Base-by-base conservation (phyloP, 1,140 invertebrate species). In the Lepidurus apus region DNA sequence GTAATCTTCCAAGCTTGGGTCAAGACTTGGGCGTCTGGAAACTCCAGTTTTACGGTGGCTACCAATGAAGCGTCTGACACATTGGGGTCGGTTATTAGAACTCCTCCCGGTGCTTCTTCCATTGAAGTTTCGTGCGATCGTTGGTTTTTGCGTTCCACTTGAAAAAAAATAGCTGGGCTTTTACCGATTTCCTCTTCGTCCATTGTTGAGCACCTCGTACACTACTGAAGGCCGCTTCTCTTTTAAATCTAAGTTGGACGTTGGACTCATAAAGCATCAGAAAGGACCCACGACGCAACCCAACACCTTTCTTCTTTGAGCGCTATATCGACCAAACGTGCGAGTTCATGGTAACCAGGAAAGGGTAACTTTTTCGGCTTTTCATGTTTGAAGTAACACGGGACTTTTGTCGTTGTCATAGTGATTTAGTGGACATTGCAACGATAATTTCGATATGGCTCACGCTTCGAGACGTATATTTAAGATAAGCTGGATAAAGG, bases 1-100 rank as follows among this genome's bases (percentile, higher is more conserved):
- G 53, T 65, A 21, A 65, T 65, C 13, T 65, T 65, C 53, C 53
- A 65, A 65, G 53, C 53, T 65, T 65, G 53, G 53, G 53, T 65
- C 21, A 65, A 65, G 53, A 65, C 53, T 17, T 65, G 53, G 53
- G n/a, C 53, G 53, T 65, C 53, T 65, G 53, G 53, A 65, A 65
- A 65, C 53, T 65, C 53, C 5, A 65, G 13, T 65, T 65, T 65
- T 65, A 65, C 53, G 6, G 53, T 65, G 13, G 53, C 53, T 17
- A 65, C 53, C 53, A 65, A 7, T 65, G 53, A 65, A 65, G 53
- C 53, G 53, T 21, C n/a, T 21, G 53, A 65, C 8, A 65, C 53
- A 21, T 65, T 13, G 53, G 13, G 13, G 13, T 65, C 8, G 17
- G 13, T 65, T 65, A 21, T 65, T 11, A 13, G 9, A 13, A 11